Conservation (phyloP, 2,888 invertebrate genomes). For the Chrysomela aeneicollis region DNA sequence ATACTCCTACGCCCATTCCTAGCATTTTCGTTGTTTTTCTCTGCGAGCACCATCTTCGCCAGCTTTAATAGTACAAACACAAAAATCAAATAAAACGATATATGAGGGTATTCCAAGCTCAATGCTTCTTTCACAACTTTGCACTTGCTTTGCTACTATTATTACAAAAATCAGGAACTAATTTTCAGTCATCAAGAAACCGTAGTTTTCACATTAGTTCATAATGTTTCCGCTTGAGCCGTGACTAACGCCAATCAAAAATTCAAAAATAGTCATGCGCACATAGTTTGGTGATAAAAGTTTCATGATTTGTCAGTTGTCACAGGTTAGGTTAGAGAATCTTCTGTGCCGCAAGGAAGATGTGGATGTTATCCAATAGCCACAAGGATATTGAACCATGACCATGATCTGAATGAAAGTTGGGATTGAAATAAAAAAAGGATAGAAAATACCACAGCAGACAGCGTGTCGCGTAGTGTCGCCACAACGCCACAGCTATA, state of each 20-base stretch:
- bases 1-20: constrained; percentile 88
- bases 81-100: constrained; percentile 26
- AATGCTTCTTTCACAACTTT: constrained; percentile 43
- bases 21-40: constrained; percentile 83
- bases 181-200: constrained; percentile 49
- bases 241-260: constrained; percentile 22
- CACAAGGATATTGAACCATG: too few species aligned
- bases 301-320: too few species aligned
- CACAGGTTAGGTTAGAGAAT: too few species aligned
- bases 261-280: too few species aligned
- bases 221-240: constrained; percentile 25
- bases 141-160: constrained; percentile 21
- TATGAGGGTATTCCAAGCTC: constrained; percentile 29
- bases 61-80: constrained; percentile 15
- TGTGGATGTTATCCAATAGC: too few species aligned
- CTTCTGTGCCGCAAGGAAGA: too few species aligned
- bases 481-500: too few species aligned
- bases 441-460: too few species aligned
- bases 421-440: too few species aligned
- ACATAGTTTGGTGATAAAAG: too few species aligned
- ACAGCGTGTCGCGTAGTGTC: too few species aligned
- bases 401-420: too few species aligned
- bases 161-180: constrained; percentile 38
- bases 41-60: constrained; percentile 82
- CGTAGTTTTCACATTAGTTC: constrained; percentile 53